Percentiles rank a stretch among this genome's conserved stretches.
Evolutionary conservation across 2,113 vertebrate species (phyloP).

Genomic region (Candoia aspera): DNA sequence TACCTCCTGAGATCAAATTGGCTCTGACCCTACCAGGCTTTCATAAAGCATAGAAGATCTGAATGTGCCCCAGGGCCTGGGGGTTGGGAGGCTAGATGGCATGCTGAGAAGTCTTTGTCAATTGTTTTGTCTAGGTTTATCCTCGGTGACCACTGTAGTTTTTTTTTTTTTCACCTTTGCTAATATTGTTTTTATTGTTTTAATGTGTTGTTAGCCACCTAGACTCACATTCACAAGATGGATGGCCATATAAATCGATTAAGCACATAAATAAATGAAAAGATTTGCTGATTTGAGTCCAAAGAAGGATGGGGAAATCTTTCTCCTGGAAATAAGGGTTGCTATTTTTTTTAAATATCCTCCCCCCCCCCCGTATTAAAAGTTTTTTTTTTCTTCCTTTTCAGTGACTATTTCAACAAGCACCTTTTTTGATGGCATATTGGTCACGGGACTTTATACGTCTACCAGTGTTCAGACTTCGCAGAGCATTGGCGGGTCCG

Average conservation of each 20-base stretch:
- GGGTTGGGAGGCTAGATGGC: not conserved
- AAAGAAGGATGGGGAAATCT: not conserved
- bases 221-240: not conserved
- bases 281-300: not conserved
- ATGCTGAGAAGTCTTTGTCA: not conserved
- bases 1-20: not conserved
- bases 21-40: no score
- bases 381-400: constrained; percentile 49
- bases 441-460: constrained; percentile 97
- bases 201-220: not conserved
- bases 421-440: constrained; percentile 92
- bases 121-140: not conserved
- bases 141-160: not conserved
- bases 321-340: not conserved
- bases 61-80: no score
- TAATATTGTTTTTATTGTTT: not conserved
- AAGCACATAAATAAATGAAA: not conserved
- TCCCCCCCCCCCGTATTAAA: not conserved
- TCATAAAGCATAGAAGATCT: no score
- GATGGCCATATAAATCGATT: not conserved
- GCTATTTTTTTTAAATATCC: constrained; percentile 22
- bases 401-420: constrained; percentile 96
- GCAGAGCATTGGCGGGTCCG: constrained; percentile 87
- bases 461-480: constrained; percentile 91
- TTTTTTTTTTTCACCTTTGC: no score